Conservation (phyloP, 1,140 invertebrate species). For the Bombus balteatus region DNA sequence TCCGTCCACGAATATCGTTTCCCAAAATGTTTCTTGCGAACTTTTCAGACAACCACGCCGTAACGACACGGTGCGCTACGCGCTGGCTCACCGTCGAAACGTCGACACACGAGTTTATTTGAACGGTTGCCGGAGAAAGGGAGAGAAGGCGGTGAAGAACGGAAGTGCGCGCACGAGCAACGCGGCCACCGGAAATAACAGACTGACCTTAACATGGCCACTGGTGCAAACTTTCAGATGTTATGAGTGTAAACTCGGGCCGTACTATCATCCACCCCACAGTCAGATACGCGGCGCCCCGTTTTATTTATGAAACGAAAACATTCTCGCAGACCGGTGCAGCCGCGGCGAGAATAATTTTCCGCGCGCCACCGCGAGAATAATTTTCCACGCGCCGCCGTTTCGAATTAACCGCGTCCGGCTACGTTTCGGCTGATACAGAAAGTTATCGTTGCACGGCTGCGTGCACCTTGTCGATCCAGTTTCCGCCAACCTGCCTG, state of each 20-base stretch:
- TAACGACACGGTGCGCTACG: too few species aligned
- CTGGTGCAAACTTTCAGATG: constrained; percentile 52
- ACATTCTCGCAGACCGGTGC: constrained; percentile 12
- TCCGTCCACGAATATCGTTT: neutral
- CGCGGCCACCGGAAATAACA: constrained; percentile 48
- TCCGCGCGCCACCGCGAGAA: neutral
- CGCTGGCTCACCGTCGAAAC: neutral
- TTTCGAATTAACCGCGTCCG: constrained; percentile 38
- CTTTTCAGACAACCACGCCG: too few species aligned
- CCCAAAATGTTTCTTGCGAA: too few species aligned
- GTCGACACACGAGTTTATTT: neutral
- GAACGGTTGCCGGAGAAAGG: neutral
- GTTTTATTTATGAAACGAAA: constrained; percentile 62
- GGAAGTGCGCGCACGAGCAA: constrained; percentile 7
- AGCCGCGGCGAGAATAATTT: neutral
- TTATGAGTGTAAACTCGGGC: constrained; percentile 60
- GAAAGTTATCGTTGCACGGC: constrained; percentile 13
- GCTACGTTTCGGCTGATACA: constrained; percentile 18
- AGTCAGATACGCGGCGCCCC: neutral
- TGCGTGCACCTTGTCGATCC: constrained; percentile 7
- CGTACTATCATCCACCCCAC: constrained; percentile 19
- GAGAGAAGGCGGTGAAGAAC: too few species aligned
- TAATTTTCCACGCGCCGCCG: constrained; percentile 4
- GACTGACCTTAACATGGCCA: constrained; percentile 56
- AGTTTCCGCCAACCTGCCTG: neutral